A percentile compares a stretch with the other conserved stretches of the same genome.
Conservation (phyloP, 2,113 vertebrate genomes). For the Mustela nigripes region DNA sequence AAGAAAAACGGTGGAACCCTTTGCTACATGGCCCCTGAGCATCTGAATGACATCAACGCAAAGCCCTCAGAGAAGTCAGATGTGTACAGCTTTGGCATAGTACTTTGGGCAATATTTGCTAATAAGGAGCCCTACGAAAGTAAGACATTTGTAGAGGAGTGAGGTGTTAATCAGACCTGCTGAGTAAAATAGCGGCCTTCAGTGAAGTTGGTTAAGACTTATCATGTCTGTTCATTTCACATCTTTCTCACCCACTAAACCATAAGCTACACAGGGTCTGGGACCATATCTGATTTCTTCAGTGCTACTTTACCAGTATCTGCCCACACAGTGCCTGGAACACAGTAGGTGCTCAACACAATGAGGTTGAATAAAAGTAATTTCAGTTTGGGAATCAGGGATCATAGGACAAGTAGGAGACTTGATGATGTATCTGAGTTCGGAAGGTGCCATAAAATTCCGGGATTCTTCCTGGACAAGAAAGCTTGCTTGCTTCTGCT, state of each 20-base stretch:
- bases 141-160: slow-evolving; percentile 83
- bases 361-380: neutral
- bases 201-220: neutral
- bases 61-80: slow-evolving; percentile 95
- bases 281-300: neutral
- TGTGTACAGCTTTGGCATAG: slow-evolving; percentile 97
- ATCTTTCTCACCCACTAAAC: neutral
- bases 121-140: slow-evolving; percentile 94
- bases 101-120: slow-evolving; percentile 96
- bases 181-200: neutral
- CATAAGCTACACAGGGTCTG: neutral
- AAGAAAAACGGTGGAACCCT: slow-evolving; percentile 92
- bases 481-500: neutral
- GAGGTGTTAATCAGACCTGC: neutral
- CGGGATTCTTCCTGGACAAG: neutral
- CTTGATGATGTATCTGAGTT: neutral
- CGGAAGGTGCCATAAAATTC: neutral
- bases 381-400: neutral
- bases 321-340: neutral
- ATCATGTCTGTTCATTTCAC: neutral
- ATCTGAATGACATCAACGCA: slow-evolving; percentile 90
- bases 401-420: neutral
- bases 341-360: neutral
- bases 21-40: slow-evolving; percentile 97
- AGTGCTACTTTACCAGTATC: neutral